These are phyloP conservation scores for Drosophila falleni DNA, from an alignment of 2,888 invertebrate species.

Conservation along the genomic window DNA sequence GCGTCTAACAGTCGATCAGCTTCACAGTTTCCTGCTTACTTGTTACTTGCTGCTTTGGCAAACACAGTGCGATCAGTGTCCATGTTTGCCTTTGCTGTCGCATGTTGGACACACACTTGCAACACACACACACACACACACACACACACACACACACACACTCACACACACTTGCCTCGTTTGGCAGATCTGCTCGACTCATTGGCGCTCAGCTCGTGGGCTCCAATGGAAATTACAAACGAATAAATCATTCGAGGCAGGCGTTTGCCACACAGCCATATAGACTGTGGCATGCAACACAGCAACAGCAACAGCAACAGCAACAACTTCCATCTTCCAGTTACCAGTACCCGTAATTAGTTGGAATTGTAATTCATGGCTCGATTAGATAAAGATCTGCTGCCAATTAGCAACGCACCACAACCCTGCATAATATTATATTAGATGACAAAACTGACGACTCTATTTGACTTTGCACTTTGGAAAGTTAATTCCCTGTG, in stretches of 20 bases:
- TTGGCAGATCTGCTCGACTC: slow-evolving; percentile 49
- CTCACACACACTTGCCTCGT: slow-evolving; percentile 18
- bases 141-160: slow-evolving; percentile 24
- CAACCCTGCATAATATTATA: slow-evolving; percentile 73
- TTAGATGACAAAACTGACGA: slow-evolving; percentile 65
- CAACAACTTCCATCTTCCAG: slow-evolving; percentile 19
- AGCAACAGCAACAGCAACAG: neutral
- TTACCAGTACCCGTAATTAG: slow-evolving; percentile 68
- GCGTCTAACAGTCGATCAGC: neutral
- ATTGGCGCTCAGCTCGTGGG: slow-evolving; percentile 75
- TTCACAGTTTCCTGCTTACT: neutral
- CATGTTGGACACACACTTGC: slow-evolving; percentile 61
- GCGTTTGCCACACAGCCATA: slow-evolving; percentile 24
- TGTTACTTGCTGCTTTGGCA: neutral
- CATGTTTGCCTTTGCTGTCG: slow-evolving; percentile 72
- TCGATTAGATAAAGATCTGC: slow-evolving; percentile 80
- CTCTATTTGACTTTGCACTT: slow-evolving; percentile 46
- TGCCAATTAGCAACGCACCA: slow-evolving; percentile 79
- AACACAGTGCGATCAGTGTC: slow-evolving; percentile 43
- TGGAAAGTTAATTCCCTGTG: neutral
- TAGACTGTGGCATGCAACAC: slow-evolving; percentile 25
- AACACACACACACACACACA: slow-evolving; percentile 36
- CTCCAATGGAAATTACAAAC: slow-evolving; percentile 77
- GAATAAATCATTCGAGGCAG: slow-evolving; percentile 72
- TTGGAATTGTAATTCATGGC: slow-evolving; percentile 82